phyloP scores from a whole-genome alignment of 2,888 invertebrate species.

The Merodon equestris region DNA sequence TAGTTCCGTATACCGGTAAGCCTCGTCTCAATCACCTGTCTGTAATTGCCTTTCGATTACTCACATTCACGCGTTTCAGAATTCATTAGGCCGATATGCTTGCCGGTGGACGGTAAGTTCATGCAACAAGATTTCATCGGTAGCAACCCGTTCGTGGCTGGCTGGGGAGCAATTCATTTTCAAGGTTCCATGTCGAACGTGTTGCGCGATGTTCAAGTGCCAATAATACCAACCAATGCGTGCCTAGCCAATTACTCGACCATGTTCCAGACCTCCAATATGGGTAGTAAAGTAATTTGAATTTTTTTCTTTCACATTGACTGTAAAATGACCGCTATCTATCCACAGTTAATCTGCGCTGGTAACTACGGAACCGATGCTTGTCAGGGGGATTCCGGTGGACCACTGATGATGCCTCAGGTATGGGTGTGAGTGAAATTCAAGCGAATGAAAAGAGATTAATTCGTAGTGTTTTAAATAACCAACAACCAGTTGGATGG shows the following conservation, averaged over 20 bases:
- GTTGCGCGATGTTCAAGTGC: constrained; percentile 80
- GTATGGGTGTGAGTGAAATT: constrained; percentile 71
- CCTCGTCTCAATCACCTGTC: constrained; percentile 25
- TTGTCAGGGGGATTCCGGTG: constrained; percentile 79
- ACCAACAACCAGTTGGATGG: constrained; percentile 71
- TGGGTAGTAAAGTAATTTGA: constrained; percentile 72
- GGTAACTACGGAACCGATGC: constrained; percentile 76
- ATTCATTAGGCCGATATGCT: constrained; percentile 86
- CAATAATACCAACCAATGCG: constrained; percentile 75
- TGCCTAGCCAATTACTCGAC: constrained; percentile 79
- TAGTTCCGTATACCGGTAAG: constrained; percentile 72
- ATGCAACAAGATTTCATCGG: constrained; percentile 75
- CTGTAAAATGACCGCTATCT: neutral
- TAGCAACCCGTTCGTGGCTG: constrained; percentile 85
- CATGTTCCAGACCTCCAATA: constrained; percentile 72
- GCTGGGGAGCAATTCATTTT: constrained; percentile 87
- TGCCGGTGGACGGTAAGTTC: constrained; percentile 81
- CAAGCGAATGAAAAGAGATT: neutral
- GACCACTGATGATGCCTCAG: constrained; percentile 78
- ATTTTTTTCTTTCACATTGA: neutral
- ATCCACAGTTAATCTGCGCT: constrained; percentile 76
- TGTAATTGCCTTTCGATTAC: constrained; percentile 3
- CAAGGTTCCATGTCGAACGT: constrained; percentile 75
- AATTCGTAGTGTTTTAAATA: too few species aligned
- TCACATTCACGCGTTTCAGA: constrained; percentile 81